Conservation (phyloP, 92 coral and sea anemone genomes). For the Montipora capitata region DNA sequence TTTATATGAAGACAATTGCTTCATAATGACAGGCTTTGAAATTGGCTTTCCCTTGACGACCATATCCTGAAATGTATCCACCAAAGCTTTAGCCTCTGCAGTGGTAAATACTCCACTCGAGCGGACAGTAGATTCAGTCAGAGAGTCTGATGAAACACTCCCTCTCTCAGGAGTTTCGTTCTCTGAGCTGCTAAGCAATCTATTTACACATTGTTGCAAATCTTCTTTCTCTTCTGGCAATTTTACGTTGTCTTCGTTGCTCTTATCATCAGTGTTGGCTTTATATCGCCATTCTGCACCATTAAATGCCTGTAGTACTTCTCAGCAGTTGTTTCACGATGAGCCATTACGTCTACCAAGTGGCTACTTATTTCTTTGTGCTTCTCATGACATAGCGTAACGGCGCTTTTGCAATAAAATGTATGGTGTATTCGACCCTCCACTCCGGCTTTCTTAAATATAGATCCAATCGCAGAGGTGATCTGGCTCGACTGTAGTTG, state of each 20-base stretch:
- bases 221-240: constrained; percentile 28
- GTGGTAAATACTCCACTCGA: constrained; percentile 18
- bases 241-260: neutral
- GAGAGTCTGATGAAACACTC: neutral
- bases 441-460: constrained; percentile 69
- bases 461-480: constrained; percentile 48
- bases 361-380: constrained; percentile 53
- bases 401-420: constrained; percentile 70
- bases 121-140: neutral
- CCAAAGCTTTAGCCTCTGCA: constrained; percentile 5
- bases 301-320: constrained; percentile 40
- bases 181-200: neutral
- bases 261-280: neutral
- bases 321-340: constrained; percentile 67
- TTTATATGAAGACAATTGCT: neutral
- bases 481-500: constrained; percentile 49
- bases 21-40: constrained; percentile 33
- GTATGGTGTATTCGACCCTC: constrained; percentile 58
- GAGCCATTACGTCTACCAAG: constrained; percentile 75
- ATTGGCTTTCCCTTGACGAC: constrained; percentile 24
- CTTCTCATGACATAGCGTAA: constrained; percentile 54
- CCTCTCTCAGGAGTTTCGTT: neutral
- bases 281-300: constrained; percentile 29
- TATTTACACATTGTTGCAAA: neutral
- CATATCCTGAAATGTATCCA: constrained; percentile 50